Conservation (phyloP, 1,140 invertebrate genomes). For the Dinoponera quadriceps region DNA sequence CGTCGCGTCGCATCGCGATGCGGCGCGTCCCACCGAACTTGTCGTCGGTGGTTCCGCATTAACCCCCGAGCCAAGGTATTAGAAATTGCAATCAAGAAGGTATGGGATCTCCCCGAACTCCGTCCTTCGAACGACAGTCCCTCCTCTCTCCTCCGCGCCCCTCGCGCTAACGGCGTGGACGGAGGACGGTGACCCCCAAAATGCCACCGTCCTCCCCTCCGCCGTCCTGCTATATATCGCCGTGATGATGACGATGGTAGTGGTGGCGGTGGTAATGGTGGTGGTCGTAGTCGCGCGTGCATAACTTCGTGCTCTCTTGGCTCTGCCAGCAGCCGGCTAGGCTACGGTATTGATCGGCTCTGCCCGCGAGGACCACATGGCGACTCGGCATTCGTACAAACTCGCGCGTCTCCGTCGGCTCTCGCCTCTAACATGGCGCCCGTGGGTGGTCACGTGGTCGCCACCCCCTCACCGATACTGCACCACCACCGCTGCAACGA, state of each 20-base stretch:
- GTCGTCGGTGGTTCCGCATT: conserved; percentile 54
- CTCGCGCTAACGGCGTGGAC: conserved; percentile 29
- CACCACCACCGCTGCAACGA: conserved; percentile 61
- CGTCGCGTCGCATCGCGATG: conserved; percentile 42
- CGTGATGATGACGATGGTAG: conserved; percentile 7
- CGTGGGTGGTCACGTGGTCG: conserved; percentile 75
- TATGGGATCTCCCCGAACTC: background rate
- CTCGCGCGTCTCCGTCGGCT: conserved; percentile 75
- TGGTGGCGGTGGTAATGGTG: conserved; percentile 37
- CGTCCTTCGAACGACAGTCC: background rate
- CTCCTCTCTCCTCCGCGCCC: conserved; percentile 4
- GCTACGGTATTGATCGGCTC: conserved; percentile 78
- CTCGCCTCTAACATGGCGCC: conserved; percentile 79
- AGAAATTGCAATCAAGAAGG: conserved; percentile 59
- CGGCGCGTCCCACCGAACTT: conserved; percentile 15
- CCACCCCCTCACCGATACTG: conserved; percentile 65
- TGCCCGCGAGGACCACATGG: conserved; percentile 80
- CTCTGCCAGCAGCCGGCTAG: conserved; percentile 75
- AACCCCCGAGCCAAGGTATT: conserved; percentile 53
- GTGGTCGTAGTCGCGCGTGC: conserved; percentile 73
- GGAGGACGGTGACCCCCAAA: conserved; percentile 73
- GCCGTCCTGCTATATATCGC: background rate
- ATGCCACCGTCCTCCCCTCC: conserved; percentile 53
- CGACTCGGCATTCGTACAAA: conserved; percentile 76
- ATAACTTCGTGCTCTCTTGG: conserved; percentile 83